These are phyloP conservation scores for Tangachromis dhanisi DNA, from an alignment of 2,113 vertebrate genomes.

Conservation along the genomic window DNA sequence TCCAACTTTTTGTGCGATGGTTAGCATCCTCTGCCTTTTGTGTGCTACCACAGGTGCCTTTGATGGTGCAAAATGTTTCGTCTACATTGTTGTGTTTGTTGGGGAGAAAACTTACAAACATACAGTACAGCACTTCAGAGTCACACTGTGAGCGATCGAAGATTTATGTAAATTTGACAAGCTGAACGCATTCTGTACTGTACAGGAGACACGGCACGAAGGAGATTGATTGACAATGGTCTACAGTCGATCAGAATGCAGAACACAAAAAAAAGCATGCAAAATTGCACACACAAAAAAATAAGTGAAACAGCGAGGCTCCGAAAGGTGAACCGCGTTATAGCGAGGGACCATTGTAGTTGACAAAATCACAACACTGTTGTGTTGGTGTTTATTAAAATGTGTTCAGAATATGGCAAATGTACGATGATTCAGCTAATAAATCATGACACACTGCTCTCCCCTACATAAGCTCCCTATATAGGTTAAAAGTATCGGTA, in stretches of 20 bases:
- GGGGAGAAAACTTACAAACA: not conserved
- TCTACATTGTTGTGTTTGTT: not conserved
- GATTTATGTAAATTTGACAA: not conserved
- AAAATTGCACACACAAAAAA: not conserved
- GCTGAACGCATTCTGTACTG: not conserved
- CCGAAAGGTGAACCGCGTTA: not conserved
- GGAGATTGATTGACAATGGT: not conserved
- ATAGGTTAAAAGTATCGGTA: not conserved
- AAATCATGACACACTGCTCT: not conserved
- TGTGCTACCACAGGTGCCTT: not conserved
- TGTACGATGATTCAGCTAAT: not conserved
- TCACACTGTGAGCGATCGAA: not conserved
- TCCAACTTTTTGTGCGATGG: not conserved
- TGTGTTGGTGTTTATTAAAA: not conserved
- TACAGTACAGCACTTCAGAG: not conserved
- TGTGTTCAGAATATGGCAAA: not conserved
- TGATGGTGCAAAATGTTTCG: not conserved
- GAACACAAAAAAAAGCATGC: not conserved
- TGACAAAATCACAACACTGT: not conserved
- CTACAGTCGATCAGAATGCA: not conserved
- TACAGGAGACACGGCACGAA: not conserved
- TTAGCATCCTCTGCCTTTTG: not conserved
- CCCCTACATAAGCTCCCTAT: not conserved
- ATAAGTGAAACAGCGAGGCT: not conserved
- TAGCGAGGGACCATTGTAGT: not conserved